phyloP scores from a whole-genome alignment of 2,797 vertebrate species.

The Pelodytes ibericus region DNA sequence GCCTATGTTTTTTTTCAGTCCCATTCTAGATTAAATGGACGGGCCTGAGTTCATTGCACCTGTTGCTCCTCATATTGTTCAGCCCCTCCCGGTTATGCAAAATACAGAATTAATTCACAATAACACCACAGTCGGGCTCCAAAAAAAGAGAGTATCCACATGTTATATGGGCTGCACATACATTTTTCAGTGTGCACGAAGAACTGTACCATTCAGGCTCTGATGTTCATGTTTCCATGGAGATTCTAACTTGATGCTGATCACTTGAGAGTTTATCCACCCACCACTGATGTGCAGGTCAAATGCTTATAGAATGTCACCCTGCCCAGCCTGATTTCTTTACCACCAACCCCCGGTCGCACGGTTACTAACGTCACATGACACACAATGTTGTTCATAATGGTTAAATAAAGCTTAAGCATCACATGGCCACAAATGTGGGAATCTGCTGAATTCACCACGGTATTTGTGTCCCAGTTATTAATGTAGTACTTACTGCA shows the following conservation, averaged over 20 bases:
- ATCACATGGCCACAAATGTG: constrained; percentile 13
- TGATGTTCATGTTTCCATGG: constrained; percentile 42
- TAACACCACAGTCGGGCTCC: no score
- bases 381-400: background rate
- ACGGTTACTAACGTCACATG: no score
- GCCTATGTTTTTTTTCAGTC: no score
- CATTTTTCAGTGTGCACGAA: background rate
- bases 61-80: no score
- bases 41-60: no score
- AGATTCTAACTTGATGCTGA: constrained; percentile 23
- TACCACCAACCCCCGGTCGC: background rate
- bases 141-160: no score
- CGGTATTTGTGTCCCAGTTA: constrained; percentile 38
- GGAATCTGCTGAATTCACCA: constrained; percentile 37
- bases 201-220: constrained; percentile 15
- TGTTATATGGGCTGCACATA: background rate
- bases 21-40: no score
- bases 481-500: constrained; percentile 49
- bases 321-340: constrained; percentile 1
- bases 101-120: no score
- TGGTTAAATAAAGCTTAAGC: constrained; percentile 13
- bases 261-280: constrained; percentile 9
- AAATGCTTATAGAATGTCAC: constrained; percentile 14
- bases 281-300: constrained; percentile 25
- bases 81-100: no score